A percentile compares a stretch with the other conserved stretches of the same genome.
These are phyloP conservation scores for Lycophotia porphyrea DNA, from an alignment of 2,888 invertebrate species.

Conservation along the genomic window DNA sequence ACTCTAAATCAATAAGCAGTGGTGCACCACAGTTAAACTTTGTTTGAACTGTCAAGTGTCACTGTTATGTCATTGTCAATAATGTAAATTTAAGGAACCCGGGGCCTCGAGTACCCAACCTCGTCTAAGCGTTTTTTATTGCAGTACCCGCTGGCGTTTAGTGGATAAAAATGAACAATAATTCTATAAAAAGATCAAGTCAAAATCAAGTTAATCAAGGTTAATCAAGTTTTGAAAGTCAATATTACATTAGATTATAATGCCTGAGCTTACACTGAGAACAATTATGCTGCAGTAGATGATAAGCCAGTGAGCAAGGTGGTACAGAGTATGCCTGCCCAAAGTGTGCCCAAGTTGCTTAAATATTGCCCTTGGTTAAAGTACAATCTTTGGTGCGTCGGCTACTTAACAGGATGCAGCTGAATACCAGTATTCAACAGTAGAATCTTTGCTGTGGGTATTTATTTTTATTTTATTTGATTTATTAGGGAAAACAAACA, in stretches of 20 bases:
- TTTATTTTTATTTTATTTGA: too few relatives aligned
- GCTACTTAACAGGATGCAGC: not conserved
- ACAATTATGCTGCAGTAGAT: not conserved
- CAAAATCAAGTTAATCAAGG: too few relatives aligned
- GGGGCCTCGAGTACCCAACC: too few relatives aligned
- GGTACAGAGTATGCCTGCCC: not conserved
- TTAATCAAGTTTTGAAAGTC: not conserved
- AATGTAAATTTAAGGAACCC: too few relatives aligned
- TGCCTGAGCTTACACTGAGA: not conserved
- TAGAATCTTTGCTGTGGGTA: not conserved
- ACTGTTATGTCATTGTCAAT: too few relatives aligned
- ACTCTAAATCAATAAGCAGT: not conserved
- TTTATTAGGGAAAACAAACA: too few relatives aligned
- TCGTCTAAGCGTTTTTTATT: too few relatives aligned
- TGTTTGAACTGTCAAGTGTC: too few relatives aligned
- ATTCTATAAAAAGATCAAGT: too few relatives aligned
- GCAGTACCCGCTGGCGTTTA: too few relatives aligned
- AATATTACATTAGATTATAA: not conserved
- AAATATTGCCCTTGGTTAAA: not conserved
- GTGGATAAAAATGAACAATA: too few relatives aligned
- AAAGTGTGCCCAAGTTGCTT: not conserved
- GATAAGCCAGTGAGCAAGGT: not conserved
- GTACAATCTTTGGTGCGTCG: not conserved
- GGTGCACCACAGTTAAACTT: too few relatives aligned
- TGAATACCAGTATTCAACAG: not conserved